These are phyloP conservation scores for Diplosoma virens DNA, from an alignment of 23 tunicate genomes.

Conservation along the genomic window DNA sequence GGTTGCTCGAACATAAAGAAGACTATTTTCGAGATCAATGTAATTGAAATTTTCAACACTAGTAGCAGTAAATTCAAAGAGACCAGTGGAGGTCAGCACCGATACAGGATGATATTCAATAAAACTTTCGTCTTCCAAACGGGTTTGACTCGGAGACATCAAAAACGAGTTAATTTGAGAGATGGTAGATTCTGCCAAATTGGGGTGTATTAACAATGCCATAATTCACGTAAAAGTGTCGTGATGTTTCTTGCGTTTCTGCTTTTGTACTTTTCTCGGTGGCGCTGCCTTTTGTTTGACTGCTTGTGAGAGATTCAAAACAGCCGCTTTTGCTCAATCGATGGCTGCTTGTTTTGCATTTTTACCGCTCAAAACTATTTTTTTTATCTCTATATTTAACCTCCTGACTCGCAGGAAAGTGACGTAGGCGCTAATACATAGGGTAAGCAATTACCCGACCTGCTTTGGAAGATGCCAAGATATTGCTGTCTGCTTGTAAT, in stretches of 20 bases:
- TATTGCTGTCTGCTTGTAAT: no score
- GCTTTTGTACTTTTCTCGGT: not conserved
- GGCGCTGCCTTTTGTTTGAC: not conserved
- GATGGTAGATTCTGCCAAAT: not conserved
- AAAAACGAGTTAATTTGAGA: not conserved
- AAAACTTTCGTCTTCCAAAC: not conserved
- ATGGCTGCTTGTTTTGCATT: conserved; percentile 16
- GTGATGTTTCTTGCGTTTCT: not conserved
- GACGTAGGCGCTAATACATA: no score
- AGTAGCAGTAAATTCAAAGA: not conserved
- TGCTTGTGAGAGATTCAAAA: not conserved
- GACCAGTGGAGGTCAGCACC: not conserved
- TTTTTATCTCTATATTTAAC: no score
- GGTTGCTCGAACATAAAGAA: not conserved
- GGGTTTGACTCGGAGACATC: not conserved
- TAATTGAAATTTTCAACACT: not conserved
- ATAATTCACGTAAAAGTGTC: not conserved
- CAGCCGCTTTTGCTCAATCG: conserved; percentile 2
- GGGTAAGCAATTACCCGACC: no score
- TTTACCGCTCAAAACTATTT: no score
- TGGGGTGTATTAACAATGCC: not conserved
- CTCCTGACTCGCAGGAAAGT: no score
- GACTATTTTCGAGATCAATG: conserved; percentile 2
- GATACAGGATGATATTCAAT: not conserved
- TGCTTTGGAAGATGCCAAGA: no score